These are phyloP conservation scores for Dermochelys coriacea DNA, from an alignment of 2,797 vertebrate species.

Conservation along the genomic window DNA sequence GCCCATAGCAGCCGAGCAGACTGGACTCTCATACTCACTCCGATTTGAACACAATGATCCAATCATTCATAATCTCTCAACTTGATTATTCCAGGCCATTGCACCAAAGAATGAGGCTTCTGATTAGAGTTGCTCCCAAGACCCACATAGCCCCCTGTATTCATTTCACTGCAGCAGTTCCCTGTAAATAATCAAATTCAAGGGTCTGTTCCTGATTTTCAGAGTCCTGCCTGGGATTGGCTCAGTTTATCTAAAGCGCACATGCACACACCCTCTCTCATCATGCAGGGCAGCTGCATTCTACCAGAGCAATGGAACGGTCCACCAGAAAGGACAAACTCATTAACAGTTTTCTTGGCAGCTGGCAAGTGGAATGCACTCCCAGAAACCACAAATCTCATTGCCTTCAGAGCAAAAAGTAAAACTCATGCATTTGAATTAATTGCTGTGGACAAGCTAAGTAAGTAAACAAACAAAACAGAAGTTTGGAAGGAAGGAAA, in stretches of 20 bases:
- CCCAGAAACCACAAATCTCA: not conserved
- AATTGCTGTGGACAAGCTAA: not conserved
- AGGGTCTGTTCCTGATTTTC: not conserved
- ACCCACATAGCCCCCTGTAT: not conserved
- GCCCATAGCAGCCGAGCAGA: too few relatives aligned
- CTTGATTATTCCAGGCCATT: not conserved
- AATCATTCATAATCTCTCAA: not conserved
- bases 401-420: not conserved
- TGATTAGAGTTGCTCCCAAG: not conserved
- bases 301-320: not conserved
- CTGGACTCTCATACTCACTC: not conserved
- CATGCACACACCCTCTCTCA: rapidly evolving
- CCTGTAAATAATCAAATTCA: not conserved
- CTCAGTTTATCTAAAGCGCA: not conserved
- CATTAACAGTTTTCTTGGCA: not conserved
- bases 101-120: not conserved
- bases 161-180: not conserved
- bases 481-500: not conserved
- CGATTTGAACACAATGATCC: not conserved
- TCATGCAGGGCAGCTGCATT: not conserved
- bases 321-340: not conserved
- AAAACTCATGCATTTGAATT: not conserved
- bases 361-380: not conserved
- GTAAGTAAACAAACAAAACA: not conserved
- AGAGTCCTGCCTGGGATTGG: not conserved